Conservation (phyloP, 2,797 vertebrate genomes). For the Pelodytes ibericus region DNA sequence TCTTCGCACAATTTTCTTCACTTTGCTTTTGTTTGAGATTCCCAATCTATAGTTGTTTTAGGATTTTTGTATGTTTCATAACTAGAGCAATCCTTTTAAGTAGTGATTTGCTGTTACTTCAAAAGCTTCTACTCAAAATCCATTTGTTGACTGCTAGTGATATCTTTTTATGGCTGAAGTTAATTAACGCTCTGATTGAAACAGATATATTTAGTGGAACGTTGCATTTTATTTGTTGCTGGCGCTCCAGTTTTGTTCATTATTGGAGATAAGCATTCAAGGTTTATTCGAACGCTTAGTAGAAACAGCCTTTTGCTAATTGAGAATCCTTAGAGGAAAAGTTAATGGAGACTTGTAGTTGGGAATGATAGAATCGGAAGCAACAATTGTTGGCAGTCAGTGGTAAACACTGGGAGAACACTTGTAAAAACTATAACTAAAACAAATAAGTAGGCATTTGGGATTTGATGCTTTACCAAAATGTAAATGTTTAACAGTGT, state of each 20-base stretch:
- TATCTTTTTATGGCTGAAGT: constrained; percentile 34
- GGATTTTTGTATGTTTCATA: background rate
- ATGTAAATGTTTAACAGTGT: too few relatives aligned
- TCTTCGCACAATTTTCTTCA: background rate
- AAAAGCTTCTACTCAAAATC: constrained; percentile 31
- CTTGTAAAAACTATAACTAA: constrained; percentile 28
- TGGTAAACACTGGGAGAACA: constrained; percentile 10
- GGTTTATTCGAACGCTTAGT: constrained; percentile 20
- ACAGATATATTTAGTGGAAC: constrained; percentile 31
- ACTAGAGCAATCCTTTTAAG: background rate
- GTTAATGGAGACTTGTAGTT: constrained; percentile 30
- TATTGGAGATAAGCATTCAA: constrained; percentile 24
- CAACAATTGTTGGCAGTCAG: constrained; percentile 29
- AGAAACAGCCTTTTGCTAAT: constrained; percentile 40
- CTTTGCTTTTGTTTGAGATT: background rate
- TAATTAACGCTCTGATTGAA: constrained; percentile 37
- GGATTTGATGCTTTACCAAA: background rate
- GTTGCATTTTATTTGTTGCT: constrained; percentile 33
- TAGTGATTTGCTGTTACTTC: background rate
- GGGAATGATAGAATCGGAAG: constrained; percentile 25
- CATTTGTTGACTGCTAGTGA: constrained; percentile 17
- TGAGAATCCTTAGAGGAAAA: constrained; percentile 31
- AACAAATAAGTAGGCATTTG: constrained; percentile 24
- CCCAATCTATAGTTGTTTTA: background rate
- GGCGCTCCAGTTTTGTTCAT: constrained; percentile 21